A percentile compares a stretch with the other conserved stretches of the same genome.
Evolutionary conservation across 2,888 invertebrate species (phyloP).

Genomic region (Drosophila anomalata): DNA sequence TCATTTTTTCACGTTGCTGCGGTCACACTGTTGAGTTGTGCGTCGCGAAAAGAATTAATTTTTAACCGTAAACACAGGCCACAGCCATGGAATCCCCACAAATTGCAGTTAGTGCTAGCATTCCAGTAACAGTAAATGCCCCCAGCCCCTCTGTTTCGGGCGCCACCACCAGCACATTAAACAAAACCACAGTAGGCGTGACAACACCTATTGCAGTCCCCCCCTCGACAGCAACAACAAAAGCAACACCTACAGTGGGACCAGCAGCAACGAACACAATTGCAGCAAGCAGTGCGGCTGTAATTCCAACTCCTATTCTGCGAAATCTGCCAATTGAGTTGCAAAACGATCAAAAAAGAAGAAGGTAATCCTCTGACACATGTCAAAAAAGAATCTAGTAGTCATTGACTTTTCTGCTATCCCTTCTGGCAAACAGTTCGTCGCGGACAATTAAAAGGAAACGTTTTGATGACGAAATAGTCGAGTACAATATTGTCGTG

Average conservation of each 20-base stretch:
- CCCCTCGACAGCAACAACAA: conserved; percentile 30
- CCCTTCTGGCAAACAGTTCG: conserved; percentile 86
- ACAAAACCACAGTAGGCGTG: conserved; percentile 43
- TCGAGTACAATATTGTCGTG: conserved; percentile 93
- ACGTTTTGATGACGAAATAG: conserved; percentile 98
- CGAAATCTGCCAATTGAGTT: conserved; percentile 79
- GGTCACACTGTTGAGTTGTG: conserved; percentile 27
- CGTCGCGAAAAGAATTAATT: conserved; percentile 29
- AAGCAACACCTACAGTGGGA: conserved; percentile 11
- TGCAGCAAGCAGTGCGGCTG: conserved; percentile 55
- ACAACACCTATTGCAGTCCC: conserved; percentile 12
- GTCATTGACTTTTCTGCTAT: conserved; percentile 1
- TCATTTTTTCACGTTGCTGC: neutral
- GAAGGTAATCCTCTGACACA: conserved; percentile 73
- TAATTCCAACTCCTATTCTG: conserved; percentile 30
- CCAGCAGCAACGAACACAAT: conserved; percentile 28
- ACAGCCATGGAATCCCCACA: conserved; percentile 21
- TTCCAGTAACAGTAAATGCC: conserved; percentile 18
- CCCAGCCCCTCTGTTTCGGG: neutral
- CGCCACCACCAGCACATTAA: conserved; percentile 9
- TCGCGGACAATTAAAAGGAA: conserved; percentile 97
- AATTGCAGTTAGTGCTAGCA: conserved; percentile 31
- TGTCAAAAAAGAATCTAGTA: neutral
- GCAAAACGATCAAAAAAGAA: conserved; percentile 82
- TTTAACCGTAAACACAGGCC: neutral